Percentiles rank a stretch among this genome's conserved stretches.
Conservation (phyloP, 2,113 vertebrate genomes). For the Saccopteryx bilineata region DNA sequence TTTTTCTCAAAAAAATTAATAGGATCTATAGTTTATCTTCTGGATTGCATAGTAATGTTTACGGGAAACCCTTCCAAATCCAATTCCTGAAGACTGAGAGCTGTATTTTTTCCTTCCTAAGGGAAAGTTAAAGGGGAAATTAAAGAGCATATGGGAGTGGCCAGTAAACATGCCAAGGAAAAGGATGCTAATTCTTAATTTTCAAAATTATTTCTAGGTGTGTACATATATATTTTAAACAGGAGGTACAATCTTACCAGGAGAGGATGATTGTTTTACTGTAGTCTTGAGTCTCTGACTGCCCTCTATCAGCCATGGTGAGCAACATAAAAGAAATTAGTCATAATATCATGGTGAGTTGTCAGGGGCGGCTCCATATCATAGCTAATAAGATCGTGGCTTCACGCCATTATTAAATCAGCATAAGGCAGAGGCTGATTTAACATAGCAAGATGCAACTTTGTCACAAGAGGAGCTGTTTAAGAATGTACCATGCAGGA, state of each 20-base stretch:
- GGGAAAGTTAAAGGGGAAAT: not conserved
- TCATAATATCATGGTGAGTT: not conserved
- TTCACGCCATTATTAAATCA: conserved; percentile 56
- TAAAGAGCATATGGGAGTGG: not conserved
- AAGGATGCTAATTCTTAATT: conserved; percentile 14
- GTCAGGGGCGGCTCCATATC: not conserved
- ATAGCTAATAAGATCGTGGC: conserved; percentile 42
- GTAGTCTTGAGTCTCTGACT: not conserved
- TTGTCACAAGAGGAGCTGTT: not conserved
- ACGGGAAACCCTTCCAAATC: not conserved
- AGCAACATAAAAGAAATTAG: conserved; percentile 59
- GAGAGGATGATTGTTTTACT: not conserved
- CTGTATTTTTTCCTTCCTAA: not conserved
- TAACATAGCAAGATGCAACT: conserved; percentile 1
- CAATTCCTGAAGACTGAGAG: conserved; percentile 13
- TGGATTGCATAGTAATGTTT: not conserved
- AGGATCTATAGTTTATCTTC: not conserved
- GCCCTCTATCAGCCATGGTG: not conserved
- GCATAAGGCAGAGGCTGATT: conserved; percentile 49
- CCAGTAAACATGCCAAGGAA: not conserved
- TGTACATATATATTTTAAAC: not conserved
- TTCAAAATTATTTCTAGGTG: conserved; percentile 26
- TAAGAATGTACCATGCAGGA: not conserved
- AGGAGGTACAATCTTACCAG: not conserved
- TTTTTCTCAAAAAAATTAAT: not conserved